Percentiles rank a stretch among this genome's conserved stretches.
phyloP scores from a whole-genome alignment of 92 coral and sea anemone species.

The Bergia sp. region DNA sequence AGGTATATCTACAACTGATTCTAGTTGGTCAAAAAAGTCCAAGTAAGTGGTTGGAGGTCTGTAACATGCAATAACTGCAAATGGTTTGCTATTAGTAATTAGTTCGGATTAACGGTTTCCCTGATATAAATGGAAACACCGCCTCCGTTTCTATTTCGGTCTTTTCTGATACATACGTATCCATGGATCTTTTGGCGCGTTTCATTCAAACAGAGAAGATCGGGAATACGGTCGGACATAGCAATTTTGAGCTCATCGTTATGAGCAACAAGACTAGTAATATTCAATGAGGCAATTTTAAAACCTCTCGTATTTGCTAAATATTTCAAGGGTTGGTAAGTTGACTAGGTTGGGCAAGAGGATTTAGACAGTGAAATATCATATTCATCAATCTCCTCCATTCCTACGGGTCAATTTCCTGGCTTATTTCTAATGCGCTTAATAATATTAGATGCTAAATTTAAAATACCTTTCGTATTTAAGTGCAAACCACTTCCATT shows the following conservation, averaged over 20 bases:
- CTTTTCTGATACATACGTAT: background rate
- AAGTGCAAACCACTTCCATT: constrained; percentile 1
- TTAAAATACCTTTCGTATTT: background rate
- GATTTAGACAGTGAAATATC: background rate
- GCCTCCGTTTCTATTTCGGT: background rate
- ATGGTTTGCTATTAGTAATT: constrained; percentile 12
- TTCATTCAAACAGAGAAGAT: no score
- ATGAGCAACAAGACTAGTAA: no score
- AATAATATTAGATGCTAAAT: background rate
- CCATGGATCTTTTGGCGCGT: no score
- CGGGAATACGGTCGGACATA: no score
- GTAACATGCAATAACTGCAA: no score
- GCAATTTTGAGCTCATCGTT: no score
- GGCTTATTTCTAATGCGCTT: background rate
- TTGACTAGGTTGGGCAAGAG: background rate
- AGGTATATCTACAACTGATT: no score
- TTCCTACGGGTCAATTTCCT: background rate
- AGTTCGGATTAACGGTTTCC: constrained; percentile 16
- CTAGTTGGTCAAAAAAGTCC: background rate
- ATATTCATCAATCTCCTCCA: background rate
- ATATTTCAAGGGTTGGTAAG: no score
- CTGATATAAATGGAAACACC: constrained; percentile 18
- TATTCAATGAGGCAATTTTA: no score
- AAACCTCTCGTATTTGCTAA: background rate
- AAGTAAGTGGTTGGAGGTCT: no score